Percentiles rank a stretch among this genome's conserved stretches.
Conservation (phyloP, 2,888 invertebrate genomes). For the Sthenelais limicola region DNA sequence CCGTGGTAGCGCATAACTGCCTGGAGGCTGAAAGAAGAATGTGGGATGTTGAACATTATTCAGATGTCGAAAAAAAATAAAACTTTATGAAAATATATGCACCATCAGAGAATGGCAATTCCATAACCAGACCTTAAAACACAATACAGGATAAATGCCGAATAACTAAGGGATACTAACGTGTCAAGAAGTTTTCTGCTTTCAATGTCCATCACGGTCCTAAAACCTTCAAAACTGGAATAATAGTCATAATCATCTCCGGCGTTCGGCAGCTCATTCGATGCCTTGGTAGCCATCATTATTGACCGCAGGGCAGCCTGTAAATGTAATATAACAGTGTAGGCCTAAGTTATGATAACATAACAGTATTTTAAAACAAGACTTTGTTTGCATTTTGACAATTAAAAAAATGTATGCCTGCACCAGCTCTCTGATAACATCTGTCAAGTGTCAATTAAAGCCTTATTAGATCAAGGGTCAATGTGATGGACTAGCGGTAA, state of each 20-base stretch:
- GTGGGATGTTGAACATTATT: not conserved
- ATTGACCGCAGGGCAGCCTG: conserved; percentile 43
- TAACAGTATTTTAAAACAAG: no score
- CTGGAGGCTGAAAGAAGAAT: conserved; percentile 58
- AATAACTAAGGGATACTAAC: conserved; percentile 72
- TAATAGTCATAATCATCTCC: conserved; percentile 83
- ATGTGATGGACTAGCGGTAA: no score
- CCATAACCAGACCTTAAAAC: no score
- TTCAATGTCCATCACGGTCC: conserved; percentile 78
- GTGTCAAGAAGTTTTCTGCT: conserved; percentile 78
- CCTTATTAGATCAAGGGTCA: no score
- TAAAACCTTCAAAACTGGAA: conserved; percentile 83
- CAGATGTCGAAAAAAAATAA: not conserved
- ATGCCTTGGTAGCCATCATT: conserved; percentile 44
- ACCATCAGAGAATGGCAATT: not conserved
- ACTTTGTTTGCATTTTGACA: no score
- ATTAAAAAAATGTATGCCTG: no score
- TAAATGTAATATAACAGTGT: no score
- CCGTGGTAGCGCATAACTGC: conserved; percentile 62
- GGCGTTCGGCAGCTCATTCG: conserved; percentile 80
- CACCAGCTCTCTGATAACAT: no score
- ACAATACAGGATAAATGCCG: no score
- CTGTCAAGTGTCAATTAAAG: no score
- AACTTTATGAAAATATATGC: not conserved
- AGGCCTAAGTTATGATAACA: no score